Percentiles rank a stretch among this genome's conserved stretches.
These are phyloP conservation scores for Pitta sordida DNA, from an alignment of 2,113 vertebrate genomes.

Conservation along the genomic window DNA sequence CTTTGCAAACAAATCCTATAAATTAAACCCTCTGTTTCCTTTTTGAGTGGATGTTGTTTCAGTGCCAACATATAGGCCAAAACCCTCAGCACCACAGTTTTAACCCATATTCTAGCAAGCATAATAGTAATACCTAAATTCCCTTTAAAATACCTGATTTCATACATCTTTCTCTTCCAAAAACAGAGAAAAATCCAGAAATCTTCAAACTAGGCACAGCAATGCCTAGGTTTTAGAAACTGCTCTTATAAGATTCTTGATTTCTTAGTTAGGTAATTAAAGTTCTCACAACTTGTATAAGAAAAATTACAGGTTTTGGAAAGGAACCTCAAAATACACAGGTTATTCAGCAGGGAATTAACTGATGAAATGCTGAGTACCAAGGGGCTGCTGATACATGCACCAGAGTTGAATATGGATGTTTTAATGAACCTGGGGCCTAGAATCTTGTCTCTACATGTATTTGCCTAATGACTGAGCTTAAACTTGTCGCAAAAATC, in stretches of 20 bases:
- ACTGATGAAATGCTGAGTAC: background rate
- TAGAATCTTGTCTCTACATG: background rate
- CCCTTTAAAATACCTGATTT: background rate
- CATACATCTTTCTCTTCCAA: background rate
- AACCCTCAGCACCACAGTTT: background rate
- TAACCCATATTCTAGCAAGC: background rate
- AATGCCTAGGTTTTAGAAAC: background rate
- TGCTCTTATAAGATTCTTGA: background rate
- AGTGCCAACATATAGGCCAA: background rate
- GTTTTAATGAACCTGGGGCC: background rate
- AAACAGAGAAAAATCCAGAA: background rate
- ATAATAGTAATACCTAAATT: background rate
- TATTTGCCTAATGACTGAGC: background rate
- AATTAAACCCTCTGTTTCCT: background rate
- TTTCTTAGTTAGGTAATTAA: background rate
- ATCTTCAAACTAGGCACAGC: background rate
- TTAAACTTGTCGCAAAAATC: background rate
- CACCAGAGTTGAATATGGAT: background rate
- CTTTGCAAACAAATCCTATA: background rate
- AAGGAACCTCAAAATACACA: background rate
- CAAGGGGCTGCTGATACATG: background rate
- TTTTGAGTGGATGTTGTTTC: background rate
- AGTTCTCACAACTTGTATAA: background rate
- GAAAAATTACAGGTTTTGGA: background rate
- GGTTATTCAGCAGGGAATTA: background rate